Percentiles rank a stretch among this genome's conserved stretches.
phyloP scores from a whole-genome alignment of 2,113 vertebrate genomes.

The Trematocara macrostoma region DNA sequence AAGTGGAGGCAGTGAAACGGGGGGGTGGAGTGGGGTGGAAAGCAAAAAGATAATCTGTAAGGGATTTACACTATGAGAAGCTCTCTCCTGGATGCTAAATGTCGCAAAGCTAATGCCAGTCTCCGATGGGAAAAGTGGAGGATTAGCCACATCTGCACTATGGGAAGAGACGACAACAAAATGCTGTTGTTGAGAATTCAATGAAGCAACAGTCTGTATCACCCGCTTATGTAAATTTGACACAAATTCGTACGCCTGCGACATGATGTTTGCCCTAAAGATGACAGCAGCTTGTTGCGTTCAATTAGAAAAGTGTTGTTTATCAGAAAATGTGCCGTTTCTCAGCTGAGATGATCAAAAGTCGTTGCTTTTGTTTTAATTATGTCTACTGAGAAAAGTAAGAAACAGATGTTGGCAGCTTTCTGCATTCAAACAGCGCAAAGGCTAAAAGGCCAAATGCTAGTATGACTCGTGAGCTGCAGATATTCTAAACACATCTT shows the following conservation, averaged over 20 bases:
- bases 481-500: background rate
- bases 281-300: background rate
- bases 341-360: background rate
- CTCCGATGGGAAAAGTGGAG: slow-evolving; percentile 2
- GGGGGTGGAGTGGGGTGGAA: background rate
- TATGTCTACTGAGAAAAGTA: background rate
- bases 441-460: background rate
- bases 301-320: background rate
- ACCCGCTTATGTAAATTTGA: slow-evolving; percentile 5
- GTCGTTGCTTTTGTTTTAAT: background rate
- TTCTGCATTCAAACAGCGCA: background rate
- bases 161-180: slow-evolving; percentile 22
- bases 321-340: background rate
- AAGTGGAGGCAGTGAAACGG: background rate
- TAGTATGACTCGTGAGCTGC: background rate
- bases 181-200: background rate
- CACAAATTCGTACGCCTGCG: background rate
- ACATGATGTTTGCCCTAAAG: background rate
- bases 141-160: slow-evolving; percentile 37
- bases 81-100: slow-evolving; percentile 26
- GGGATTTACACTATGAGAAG: slow-evolving; percentile 9
- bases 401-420: background rate
- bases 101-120: slow-evolving; percentile 8
- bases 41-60: slow-evolving; percentile 30
- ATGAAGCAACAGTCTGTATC: background rate